Evolutionary conservation across 2,113 vertebrate species (phyloP).

Genomic region (Beaufortia kweichowensis): DNA sequence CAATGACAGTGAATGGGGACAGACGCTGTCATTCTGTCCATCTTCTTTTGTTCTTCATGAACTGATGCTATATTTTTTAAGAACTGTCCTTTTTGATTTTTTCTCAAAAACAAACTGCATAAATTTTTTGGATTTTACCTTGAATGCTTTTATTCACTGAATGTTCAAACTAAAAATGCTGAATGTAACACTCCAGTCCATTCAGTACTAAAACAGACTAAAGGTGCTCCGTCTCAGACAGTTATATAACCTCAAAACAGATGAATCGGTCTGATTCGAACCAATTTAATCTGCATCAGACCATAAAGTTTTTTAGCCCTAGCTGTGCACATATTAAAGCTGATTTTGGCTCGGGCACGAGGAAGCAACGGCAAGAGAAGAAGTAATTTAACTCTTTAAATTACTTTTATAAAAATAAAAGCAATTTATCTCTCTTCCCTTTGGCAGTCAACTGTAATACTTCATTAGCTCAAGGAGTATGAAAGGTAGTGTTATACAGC

Average conservation of each 20-base stretch:
- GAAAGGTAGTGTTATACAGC: neutral
- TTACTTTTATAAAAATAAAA: constrained; percentile 8
- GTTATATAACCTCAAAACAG: neutral
- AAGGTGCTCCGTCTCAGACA: constrained; percentile 7
- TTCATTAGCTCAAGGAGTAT: neutral
- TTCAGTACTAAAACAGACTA: neutral
- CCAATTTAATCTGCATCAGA: neutral
- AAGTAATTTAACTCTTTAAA: neutral
- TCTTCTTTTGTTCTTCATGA: too few relatives aligned
- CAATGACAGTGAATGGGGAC: too few relatives aligned
- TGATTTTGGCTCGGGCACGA: neutral
- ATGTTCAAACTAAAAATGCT: neutral
- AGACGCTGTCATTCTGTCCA: too few relatives aligned
- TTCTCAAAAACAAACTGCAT: too few relatives aligned
- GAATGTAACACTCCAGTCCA: neutral
- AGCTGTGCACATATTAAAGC: neutral
- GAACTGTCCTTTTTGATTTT: too few relatives aligned
- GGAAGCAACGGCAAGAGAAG: neutral
- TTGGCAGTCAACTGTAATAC: neutral
- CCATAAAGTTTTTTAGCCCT: neutral
- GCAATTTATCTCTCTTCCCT: neutral
- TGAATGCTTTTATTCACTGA: neutral
- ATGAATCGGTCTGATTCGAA: neutral
- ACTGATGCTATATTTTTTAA: too few relatives aligned
- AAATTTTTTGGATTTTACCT: neutral